Conservation (phyloP, 1,140 invertebrate genomes). For the Metopolophium dirhodum region DNA sequence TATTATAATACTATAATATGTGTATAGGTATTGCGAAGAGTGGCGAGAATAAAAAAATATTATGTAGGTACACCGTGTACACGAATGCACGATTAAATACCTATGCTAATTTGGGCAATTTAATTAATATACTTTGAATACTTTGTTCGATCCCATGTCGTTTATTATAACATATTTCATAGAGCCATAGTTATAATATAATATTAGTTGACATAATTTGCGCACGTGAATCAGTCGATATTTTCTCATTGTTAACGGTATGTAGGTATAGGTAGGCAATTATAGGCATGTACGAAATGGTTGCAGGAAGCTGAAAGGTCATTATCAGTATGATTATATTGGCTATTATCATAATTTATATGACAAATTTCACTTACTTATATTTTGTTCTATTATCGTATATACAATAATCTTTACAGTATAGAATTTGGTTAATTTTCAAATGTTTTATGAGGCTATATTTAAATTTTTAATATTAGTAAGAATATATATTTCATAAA, state of each 20-base stretch:
- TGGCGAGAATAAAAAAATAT: not conserved
- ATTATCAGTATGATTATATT: not conserved
- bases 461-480: not conserved
- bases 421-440: not conserved
- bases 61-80: not conserved
- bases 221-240: not conserved
- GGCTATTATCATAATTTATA: not conserved
- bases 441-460: not conserved
- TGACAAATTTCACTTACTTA: not conserved
- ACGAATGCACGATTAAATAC: not conserved
- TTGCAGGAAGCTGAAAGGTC: not conserved
- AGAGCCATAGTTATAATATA: not conserved
- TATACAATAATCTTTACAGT: not conserved
- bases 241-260: not conserved
- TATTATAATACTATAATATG: not conserved
- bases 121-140: not conserved
- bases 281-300: not conserved
- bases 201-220: not conserved
- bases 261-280: too few relatives aligned
- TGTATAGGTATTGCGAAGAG: not conserved
- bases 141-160: not conserved
- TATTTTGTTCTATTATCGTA: not conserved
- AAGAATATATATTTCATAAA: not conserved
- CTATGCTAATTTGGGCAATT: not conserved
- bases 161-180: not conserved